Conservation (phyloP, 2,113 vertebrate genomes). For the Hypanus sabinus region DNA sequence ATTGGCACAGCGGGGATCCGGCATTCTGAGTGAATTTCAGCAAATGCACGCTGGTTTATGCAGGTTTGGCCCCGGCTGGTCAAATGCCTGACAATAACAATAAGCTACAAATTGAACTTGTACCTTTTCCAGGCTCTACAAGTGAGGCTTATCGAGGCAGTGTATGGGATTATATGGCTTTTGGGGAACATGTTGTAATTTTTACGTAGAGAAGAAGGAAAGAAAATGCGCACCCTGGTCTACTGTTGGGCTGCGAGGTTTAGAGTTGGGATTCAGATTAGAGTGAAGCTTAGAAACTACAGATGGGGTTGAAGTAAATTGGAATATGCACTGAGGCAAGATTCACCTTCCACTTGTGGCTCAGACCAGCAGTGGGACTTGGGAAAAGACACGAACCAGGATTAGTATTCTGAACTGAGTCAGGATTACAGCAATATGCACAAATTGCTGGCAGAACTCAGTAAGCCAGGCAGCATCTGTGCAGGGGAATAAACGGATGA, state of each 20-base stretch:
- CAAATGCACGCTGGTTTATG: neutral
- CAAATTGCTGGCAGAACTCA: too few relatives aligned
- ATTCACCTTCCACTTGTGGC: neutral
- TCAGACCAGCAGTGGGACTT: neutral
- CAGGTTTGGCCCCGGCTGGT: neutral
- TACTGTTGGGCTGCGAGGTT: neutral
- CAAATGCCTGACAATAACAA: neutral
- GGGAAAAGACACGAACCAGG: neutral
- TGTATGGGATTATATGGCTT: neutral
- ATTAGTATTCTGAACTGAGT: neutral
- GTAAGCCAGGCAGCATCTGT: too few relatives aligned
- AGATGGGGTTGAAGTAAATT: neutral
- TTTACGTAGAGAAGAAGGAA: neutral
- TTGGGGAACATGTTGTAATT: neutral
- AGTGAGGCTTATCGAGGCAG: too few relatives aligned
- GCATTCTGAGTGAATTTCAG: constrained; percentile 36
- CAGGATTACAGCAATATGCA: too few relatives aligned
- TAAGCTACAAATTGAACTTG: neutral
- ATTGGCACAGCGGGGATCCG: constrained; percentile 71
- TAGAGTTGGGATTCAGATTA: neutral
- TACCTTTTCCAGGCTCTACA: neutral
- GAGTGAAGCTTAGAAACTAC: neutral
- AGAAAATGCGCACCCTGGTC: neutral
- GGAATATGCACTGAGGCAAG: too few relatives aligned
- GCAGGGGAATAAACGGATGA: too few relatives aligned